phyloP scores from a whole-genome alignment of 1,140 invertebrate species.

The Philaenus spumarius region DNA sequence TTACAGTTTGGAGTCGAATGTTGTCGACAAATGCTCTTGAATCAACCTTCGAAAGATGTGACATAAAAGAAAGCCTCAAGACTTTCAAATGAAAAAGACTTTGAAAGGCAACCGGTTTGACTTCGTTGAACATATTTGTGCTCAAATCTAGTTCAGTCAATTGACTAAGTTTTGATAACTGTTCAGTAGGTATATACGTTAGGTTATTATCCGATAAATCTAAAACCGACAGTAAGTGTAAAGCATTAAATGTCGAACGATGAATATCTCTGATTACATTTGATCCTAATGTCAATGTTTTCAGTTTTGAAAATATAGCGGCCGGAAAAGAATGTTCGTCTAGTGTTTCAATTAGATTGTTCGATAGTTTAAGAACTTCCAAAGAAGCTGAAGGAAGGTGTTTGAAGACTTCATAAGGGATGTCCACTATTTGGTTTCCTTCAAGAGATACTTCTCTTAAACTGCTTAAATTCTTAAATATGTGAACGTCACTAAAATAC shows the following conservation, averaged over 20 bases:
- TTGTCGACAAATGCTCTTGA: slow-evolving; percentile 71
- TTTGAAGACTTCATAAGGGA: slow-evolving; percentile 48
- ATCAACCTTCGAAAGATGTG: slow-evolving; percentile 32
- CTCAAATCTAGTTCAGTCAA: slow-evolving; percentile 64
- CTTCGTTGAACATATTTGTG: slow-evolving; percentile 61
- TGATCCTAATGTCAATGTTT: slow-evolving; percentile 54
- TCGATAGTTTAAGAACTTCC: slow-evolving; percentile 58
- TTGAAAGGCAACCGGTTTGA: slow-evolving; percentile 67
- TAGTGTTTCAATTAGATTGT: slow-evolving; percentile 64
- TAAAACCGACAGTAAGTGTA: slow-evolving; percentile 59
- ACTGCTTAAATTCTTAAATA: slow-evolving; percentile 61
- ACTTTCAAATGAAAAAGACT: slow-evolving; percentile 69
- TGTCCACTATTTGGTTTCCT: slow-evolving; percentile 68
- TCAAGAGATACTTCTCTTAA: slow-evolving; percentile 61
- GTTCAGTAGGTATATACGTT: slow-evolving; percentile 63
- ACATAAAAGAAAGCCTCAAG: slow-evolving; percentile 55
- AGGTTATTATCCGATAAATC: slow-evolving; percentile 77
- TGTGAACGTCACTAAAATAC: slow-evolving; percentile 56
- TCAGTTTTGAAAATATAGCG: slow-evolving; percentile 49
- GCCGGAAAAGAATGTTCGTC: slow-evolving; percentile 57
- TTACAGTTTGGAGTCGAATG: slow-evolving; percentile 68
- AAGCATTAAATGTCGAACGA: slow-evolving; percentile 56
- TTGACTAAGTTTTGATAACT: slow-evolving; percentile 65
- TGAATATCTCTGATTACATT: slow-evolving; percentile 65
- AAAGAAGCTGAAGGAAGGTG: slow-evolving; percentile 57